Evolutionary conservation across 2,888 invertebrate genomes (phyloP).

Genomic region (Dasypogon diadema): DNA sequence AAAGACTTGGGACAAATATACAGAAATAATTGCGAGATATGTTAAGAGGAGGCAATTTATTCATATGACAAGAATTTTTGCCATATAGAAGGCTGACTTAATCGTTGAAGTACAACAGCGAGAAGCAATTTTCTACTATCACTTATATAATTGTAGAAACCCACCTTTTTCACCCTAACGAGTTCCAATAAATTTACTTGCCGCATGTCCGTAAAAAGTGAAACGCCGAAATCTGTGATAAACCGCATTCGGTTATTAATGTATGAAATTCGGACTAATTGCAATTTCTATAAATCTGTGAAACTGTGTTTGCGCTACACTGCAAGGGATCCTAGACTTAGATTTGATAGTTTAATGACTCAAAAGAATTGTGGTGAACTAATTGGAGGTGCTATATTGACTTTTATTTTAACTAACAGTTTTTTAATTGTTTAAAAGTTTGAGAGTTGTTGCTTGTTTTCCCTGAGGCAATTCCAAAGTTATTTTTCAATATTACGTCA

Average conservation of each 20-base stretch:
- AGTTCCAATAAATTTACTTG: conserved; percentile 58
- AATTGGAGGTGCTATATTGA: conserved; percentile 50
- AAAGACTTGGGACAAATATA: not conserved
- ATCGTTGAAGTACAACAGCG: conserved; percentile 13
- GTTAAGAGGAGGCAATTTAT: conserved; percentile 6
- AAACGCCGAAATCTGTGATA: conserved; percentile 61
- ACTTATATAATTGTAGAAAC: not conserved
- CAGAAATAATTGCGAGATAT: conserved; percentile 2
- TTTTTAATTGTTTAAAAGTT: conserved; percentile 20
- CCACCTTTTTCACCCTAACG: not conserved
- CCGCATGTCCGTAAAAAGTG: conserved; percentile 65
- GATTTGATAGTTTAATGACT: conserved; percentile 62
- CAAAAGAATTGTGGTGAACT: conserved; percentile 57
- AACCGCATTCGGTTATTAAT: conserved; percentile 65
- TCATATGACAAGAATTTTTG: conserved; percentile 45
- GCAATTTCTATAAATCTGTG: conserved; percentile 63
- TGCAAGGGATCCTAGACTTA: conserved; percentile 68
- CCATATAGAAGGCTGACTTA: conserved; percentile 22
- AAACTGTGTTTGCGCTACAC: conserved; percentile 68
- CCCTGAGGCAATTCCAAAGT: not conserved
- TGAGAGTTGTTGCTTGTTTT: not conserved
- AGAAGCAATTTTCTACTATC: not conserved
- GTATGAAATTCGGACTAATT: conserved; percentile 67
- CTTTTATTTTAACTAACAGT: not conserved
- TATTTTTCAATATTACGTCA: not conserved